These are phyloP conservation scores for Colletes latitarsis DNA, from an alignment of 1,140 invertebrate species.

Conservation along the genomic window DNA sequence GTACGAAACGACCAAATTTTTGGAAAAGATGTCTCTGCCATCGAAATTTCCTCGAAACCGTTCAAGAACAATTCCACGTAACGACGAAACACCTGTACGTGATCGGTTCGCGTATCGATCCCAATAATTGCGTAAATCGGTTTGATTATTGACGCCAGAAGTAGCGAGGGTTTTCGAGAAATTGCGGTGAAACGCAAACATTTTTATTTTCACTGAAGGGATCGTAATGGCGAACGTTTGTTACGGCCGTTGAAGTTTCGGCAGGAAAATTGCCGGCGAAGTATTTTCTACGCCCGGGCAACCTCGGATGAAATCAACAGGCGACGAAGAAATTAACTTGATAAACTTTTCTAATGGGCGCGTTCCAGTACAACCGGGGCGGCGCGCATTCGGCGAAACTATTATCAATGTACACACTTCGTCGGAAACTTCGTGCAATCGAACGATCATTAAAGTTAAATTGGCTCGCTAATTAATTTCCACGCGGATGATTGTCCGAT, in stretches of 20 bases:
- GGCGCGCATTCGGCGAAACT: conserved; percentile 62
- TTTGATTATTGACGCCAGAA: background rate
- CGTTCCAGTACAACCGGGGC: conserved; percentile 32
- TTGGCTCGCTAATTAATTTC: conserved; percentile 77
- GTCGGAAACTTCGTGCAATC: conserved; percentile 58
- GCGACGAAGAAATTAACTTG: conserved; percentile 61
- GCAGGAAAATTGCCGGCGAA: background rate
- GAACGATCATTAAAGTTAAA: conserved; percentile 75
- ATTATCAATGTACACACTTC: conserved; percentile 72
- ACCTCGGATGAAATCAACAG: conserved; percentile 58
- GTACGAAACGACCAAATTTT: too few relatives aligned
- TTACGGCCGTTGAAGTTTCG: background rate
- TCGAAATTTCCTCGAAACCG: too few relatives aligned
- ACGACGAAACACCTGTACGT: too few relatives aligned
- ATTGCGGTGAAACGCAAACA: background rate
- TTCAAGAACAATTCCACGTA: too few relatives aligned
- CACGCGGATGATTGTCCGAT: conserved; percentile 60
- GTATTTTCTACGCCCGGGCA: background rate
- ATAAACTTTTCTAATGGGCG: conserved; percentile 58
- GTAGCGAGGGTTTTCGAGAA: background rate
- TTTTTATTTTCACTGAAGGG: background rate
- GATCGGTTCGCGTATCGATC: background rate
- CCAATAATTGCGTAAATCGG: background rate
- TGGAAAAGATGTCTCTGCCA: too few relatives aligned
- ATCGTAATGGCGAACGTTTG: background rate